Evolutionary conservation across 1,140 invertebrate species (phyloP).

Genomic region (Leptinotarsa undecemlineata): DNA sequence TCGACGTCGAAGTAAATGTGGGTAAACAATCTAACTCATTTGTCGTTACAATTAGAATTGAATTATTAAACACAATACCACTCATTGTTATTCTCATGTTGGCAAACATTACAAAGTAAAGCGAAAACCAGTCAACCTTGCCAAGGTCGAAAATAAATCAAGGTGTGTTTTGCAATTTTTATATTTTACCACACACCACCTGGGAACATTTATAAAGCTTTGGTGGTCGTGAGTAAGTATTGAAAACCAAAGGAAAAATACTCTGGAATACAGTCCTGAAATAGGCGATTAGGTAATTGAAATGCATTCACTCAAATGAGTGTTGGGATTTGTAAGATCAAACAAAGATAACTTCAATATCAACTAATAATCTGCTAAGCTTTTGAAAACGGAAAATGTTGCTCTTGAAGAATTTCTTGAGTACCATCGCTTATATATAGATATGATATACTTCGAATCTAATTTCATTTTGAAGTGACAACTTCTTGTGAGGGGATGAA

Average conservation of each 20-base stretch:
- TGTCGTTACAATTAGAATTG: conserved; percentile 21
- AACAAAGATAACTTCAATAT: no score
- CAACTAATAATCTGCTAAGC: no score
- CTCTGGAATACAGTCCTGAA: no score
- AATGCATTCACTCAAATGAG: no score
- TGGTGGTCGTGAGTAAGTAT: background rate
- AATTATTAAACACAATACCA: conserved; percentile 23
- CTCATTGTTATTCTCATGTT: conserved; percentile 21
- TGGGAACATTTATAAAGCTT: conserved; percentile 18
- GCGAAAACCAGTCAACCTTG: conserved; percentile 22
- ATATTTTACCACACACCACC: conserved; percentile 17
- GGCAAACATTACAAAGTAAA: conserved; percentile 10
- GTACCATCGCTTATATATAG: no score
- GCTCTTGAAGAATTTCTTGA: no score
- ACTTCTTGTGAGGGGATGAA: no score
- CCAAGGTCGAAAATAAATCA: conserved; percentile 26
- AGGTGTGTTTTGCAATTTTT: conserved; percentile 25
- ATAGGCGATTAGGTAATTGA: background rate
- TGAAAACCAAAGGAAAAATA: conserved; percentile 4
- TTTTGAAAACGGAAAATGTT: no score
- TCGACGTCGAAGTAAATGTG: conserved; percentile 6
- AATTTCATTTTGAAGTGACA: no score
- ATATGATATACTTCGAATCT: no score
- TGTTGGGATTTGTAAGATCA: no score
- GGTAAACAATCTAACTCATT: conserved; percentile 23